Evolutionary conservation across 2,113 vertebrate species (phyloP), one percentile per base, ranked within the genome.

Genomic region (Actenoides lindsayi): DNA sequence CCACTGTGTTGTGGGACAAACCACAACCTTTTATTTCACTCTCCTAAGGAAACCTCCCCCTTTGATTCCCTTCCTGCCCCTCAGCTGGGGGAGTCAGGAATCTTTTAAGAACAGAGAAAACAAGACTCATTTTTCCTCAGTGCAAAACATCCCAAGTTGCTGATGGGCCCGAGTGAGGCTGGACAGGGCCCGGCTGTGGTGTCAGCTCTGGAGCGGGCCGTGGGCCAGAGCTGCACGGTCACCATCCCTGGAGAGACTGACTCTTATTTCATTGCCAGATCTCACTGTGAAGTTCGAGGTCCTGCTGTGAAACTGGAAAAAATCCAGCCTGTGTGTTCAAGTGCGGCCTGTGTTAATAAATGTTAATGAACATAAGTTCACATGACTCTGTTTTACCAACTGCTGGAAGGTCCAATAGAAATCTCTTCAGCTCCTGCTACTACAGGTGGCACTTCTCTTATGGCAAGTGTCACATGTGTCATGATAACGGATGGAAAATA

Each of bases 191-290:
- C 1, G 1, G 27, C 54, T 10, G 20, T 9, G 37, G 11, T 11
- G 13, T 11, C 33, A 8, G 13, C 50, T 21, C 33, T 42, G 9
- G 11, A 31, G 54, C 1, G 1, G 14, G 16, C 50, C 2, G 1
- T 14, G 13, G 54, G 48, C 16, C 33, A 24, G 35, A 63, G 69
- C 42, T 2, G 0, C 37, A 3, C 0, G 0, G 11, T 19, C 5
- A 2, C n/a, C 31, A 10, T 0, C 70, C 74, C 78, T 18, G 12
- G 8, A 0, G 0, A 60, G n/a, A 11, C 13, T 9, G 2, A 85
- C 27, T 20, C 67, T 57, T 31, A 2, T 1, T 16, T 28, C 48
- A 8, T 0, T 0, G n/a, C 57, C 76, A 3, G 0, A 11, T 11
- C 23, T 48, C 2, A 0, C 5, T 18, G 41, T 1, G 54, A 39